phyloP scores from a whole-genome alignment of 1,140 invertebrate genomes.

The Dendrolimus kikuchii region DNA sequence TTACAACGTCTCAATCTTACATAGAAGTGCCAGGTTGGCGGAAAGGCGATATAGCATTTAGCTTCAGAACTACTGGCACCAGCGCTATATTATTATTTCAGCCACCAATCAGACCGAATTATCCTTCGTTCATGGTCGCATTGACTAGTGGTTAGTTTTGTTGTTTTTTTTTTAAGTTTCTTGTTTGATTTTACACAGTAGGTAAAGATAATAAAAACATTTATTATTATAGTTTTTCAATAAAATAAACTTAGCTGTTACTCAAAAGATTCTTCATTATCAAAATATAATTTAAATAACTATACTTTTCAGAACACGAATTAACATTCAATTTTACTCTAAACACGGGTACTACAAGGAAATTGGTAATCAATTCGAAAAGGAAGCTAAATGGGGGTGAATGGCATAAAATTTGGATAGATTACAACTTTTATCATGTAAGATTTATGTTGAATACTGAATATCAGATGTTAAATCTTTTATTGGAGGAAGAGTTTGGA shows the following conservation, averaged over 20 bases:
- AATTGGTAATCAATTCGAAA: constrained; percentile 85
- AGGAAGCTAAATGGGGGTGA: constrained; percentile 90
- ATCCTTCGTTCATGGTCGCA: constrained; percentile 92
- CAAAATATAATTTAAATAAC: no score
- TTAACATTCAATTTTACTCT: constrained; percentile 93
- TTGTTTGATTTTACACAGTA: no score
- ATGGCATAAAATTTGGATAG: constrained; percentile 97
- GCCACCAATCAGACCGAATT: constrained; percentile 88
- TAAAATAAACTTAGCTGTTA: not conserved
- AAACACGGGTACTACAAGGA: constrained; percentile 85
- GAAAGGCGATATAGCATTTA: constrained; percentile 92
- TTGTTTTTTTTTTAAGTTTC: not conserved
- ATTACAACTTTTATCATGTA: constrained; percentile 95
- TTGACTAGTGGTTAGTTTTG: constrained; percentile 80
- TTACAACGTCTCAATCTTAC: constrained; percentile 92
- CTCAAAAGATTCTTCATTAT: not conserved
- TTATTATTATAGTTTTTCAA: no score
- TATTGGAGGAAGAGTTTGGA: constrained; percentile 89
- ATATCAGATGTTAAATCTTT: constrained; percentile 88
- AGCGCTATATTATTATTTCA: constrained; percentile 93
- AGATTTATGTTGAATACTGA: constrained; percentile 93
- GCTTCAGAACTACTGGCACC: constrained; percentile 92
- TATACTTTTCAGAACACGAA: constrained; percentile 77
- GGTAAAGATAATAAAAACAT: no score
- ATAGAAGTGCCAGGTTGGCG: constrained; percentile 94